Evolutionary conservation across 2,797 vertebrate species (phyloP), one percentile per base, ranked within the genome.

Genomic region (Hafferia zeledoni): DNA sequence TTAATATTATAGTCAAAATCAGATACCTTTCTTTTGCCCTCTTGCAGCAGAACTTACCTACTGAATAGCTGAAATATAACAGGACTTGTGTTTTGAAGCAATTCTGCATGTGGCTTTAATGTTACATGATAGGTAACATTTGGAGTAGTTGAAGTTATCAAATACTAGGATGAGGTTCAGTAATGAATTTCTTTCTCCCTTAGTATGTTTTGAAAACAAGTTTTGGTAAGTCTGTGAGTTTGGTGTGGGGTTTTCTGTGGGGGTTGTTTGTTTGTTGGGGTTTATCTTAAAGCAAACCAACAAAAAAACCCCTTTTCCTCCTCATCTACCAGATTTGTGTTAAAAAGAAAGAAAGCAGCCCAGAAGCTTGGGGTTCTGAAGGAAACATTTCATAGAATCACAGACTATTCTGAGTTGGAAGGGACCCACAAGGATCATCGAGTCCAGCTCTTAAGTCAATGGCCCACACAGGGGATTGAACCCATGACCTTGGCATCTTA

Each of bases 31-130:
- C 80, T 76, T 53, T 13, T 31, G 3, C 5, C 2, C 13, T 63
- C 19, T 52, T 91, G 57, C 10, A 80, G n/a, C 19, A 68, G 43
- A 86, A 31, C 39, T 89, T 15, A 35, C 35, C 23, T 92, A 6
- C 27, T 59, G 33, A 87, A 35, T 47, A 77, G 46, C 13, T 90
- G 69, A 57, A 83, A 46, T 52, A 20, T 55, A 56, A 17, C 46
- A 75, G 43, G 37, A 72, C 37, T 63, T 94, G 39, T 41, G 20
- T 81, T 93, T 83, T 80, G 43, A 87, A 82, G 17, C 28, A 56
- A 22, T 80, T 85, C 52, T 85, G 49, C 15, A 10, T 56, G 37
- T 83, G 60, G 15, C 44, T 93, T 85, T 77, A 74, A 46, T 80
- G 60, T 85, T 87, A 46, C 25, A 35, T 2, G 6, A 6, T 39